Evolutionary conservation across 2,888 invertebrate genomes (phyloP).

Genomic region (Phalangium opilio): DNA sequence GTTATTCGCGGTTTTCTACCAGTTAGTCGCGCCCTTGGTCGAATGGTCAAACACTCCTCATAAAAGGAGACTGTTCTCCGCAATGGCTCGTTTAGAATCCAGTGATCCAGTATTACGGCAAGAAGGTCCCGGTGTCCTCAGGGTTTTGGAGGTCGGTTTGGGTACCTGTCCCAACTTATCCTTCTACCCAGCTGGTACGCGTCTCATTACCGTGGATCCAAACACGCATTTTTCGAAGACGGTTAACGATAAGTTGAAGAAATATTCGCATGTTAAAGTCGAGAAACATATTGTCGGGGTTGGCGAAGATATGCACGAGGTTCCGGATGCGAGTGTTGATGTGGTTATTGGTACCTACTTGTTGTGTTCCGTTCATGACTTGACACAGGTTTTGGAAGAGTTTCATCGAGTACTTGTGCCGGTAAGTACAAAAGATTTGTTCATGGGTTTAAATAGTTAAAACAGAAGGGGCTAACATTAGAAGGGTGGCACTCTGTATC

Average conservation of each 20-base stretch:
- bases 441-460: no score
- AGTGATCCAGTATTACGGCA: slow-evolving; percentile 2
- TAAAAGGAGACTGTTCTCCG: no score
- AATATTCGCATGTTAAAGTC: slow-evolving; percentile 10
- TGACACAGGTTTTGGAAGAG: slow-evolving; percentile 22
- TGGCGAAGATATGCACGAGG: slow-evolving; percentile 22
- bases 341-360: slow-evolving; percentile 25
- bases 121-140: background rate
- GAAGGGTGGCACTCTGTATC: no score
- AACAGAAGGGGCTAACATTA: no score
- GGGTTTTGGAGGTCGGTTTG: slow-evolving; percentile 20
- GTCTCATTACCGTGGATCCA: slow-evolving; percentile 21
- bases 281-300: slow-evolving; percentile 18
- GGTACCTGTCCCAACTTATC: slow-evolving; percentile 19
- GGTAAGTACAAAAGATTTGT: no score
- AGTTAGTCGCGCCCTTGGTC: no score
- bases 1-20: no score
- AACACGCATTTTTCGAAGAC: slow-evolving; percentile 19
- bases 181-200: slow-evolving; percentile 20
- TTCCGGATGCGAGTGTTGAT: slow-evolving; percentile 24
- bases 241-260: background rate
- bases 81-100: background rate
- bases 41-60: no score
- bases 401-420: slow-evolving; percentile 23
- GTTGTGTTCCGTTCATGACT: slow-evolving; percentile 24